Base-by-base conservation (phyloP, 2,113 vertebrate species). In the Cyprinus carpio region DNA sequence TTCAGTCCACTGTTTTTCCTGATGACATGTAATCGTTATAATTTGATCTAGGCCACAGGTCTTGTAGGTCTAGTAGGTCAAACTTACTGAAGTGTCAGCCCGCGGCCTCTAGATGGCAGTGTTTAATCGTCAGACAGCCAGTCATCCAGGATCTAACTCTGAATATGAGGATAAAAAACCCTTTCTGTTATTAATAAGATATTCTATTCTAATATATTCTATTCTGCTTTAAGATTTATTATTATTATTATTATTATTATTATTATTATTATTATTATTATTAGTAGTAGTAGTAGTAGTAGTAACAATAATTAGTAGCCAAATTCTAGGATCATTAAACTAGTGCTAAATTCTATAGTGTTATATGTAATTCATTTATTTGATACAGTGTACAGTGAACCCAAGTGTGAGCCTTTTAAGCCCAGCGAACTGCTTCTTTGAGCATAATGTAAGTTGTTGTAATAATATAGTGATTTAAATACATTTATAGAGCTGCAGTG, bases 51-150 rank as follows among this genome's bases (percentile, higher is more conserved):
- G 18, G 34, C 31, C 67, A 40, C 0, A 8, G 25, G 13, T 18
- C 0, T 75, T 54, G 54, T 15, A 9, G 34, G 4, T n/a, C n/a
- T n/a, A 56, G 54, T 78, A 5, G 25, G 31, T 23, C 4, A 40
- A 40, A 2, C 23, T 8, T 40, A 40, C 20, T 81, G 58, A 23
- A 65, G 78, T 81, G 40, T 43, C 78, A 62, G 54, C 6, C 3
- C 8, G 0, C 6, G 65, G 25, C 78, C 78, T 46, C 78, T 65
- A 81, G 78, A 81, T 81, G 78, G 40, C 78, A 65, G 20, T 81
- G 78, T 81, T 81, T 81, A 81, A 60, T 81, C 37, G 37, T 40
- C 6, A 40, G 37, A 40, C 37, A 40, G 37, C 6, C 37, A 29
- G 16, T 10, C 43, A 54, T 31, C 25, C 2, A 4, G 9, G 75